A percentile compares a stretch with the other conserved stretches of the same genome.
These are phyloP conservation scores for Hippocampus guttulatus DNA, from an alignment of 2,113 vertebrate species.

Conservation along the genomic window DNA sequence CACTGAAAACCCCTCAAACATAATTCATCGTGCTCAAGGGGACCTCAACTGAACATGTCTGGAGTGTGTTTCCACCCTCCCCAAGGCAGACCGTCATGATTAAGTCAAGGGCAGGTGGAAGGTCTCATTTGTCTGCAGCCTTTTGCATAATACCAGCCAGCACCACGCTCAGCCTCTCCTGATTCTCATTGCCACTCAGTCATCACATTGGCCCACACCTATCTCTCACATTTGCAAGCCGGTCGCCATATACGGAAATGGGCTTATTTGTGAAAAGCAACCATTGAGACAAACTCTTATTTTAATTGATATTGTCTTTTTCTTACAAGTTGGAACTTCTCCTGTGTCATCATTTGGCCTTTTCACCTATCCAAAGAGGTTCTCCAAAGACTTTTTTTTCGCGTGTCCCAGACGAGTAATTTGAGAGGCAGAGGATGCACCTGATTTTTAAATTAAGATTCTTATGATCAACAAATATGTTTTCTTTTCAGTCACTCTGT, in stretches of 20 bases:
- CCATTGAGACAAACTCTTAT: no score
- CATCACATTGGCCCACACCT: slow-evolving; percentile 2
- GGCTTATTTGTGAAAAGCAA: no score
- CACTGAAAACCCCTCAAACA: background rate
- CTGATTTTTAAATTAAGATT: background rate
- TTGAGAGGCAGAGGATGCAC: background rate
- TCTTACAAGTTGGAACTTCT: background rate
- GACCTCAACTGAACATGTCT: background rate
- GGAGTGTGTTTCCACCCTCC: background rate
- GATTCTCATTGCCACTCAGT: slow-evolving; percentile 3
- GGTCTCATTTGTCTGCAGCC: slow-evolving; percentile 16
- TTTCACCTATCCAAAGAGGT: background rate
- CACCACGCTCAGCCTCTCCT: background rate
- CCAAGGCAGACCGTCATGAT: slow-evolving; percentile 3
- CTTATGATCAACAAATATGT: background rate
- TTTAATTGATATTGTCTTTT: no score
- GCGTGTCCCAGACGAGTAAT: background rate
- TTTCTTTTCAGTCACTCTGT: background rate
- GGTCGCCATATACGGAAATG: no score
- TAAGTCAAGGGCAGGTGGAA: slow-evolving; percentile 10
- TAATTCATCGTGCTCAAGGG: background rate
- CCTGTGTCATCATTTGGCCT: background rate
- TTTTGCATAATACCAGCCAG: slow-evolving; percentile 2
- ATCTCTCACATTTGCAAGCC: background rate
- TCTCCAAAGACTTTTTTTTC: background rate